Evolutionary conservation across 1,140 invertebrate genomes (phyloP), one percentile per base, ranked within the genome.

Genomic region (Mylabris phalerata): DNA sequence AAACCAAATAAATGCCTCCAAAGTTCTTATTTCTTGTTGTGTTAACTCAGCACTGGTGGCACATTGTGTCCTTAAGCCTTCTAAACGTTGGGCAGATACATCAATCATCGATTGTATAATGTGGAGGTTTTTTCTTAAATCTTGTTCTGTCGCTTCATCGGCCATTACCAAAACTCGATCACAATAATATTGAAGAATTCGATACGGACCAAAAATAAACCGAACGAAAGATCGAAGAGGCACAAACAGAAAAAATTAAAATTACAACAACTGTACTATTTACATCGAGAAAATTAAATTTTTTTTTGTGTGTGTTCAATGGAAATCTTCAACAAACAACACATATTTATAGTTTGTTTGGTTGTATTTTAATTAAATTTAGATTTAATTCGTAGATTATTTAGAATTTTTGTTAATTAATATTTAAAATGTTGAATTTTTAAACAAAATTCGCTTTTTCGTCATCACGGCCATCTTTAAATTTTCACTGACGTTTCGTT

Each of bases 41-140:
- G 93, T 97, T 61, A 98, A 80, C 75, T 93, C 90, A 45, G 88
- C 90, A 73, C 87, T 93, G 50, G 92, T 92, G 19, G 88, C 87
- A 79, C 93, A 97, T 80, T 93, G 87, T 50, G 92, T 95, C 72
- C 94, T 82, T 65, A 98, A 80, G 49, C 91, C 91, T 71, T 95
- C 88, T 67, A 98, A 83, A 74, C 92, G 86, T 76, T 92, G 87
- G 55, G 92, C 90, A 69, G 90, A 94, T 75, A 94, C 88, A 80
- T 94, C 92, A 77, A 97, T 97, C 90, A 96, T 93, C 65, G 88
- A 89, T 81, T 96, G 92, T 62, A 88, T 80, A 68, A 87, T 82
- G 59, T 80, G 75, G 48, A 83, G 69, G 45, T 76, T 74, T 63
- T 76, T 75, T 66, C 73, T 71, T 48, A 76, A 70, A 59, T 80